Evolutionary conservation across 2,797 vertebrate genomes (phyloP), one percentile per base, ranked within the genome.

Genomic region (Poecilia velifera): DNA sequence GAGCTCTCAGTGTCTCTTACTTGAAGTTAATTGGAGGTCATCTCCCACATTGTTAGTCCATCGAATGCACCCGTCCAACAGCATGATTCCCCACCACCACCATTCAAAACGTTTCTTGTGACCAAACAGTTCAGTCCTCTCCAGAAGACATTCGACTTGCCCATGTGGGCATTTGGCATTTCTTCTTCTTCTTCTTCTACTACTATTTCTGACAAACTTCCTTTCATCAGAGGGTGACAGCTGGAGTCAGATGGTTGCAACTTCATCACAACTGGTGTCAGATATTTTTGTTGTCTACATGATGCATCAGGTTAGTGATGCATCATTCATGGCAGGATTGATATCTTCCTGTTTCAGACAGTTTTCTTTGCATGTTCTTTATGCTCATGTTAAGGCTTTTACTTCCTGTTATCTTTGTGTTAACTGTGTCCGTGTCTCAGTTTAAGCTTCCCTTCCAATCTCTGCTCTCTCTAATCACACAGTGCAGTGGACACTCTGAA

Each of bases 401-500:
- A 43, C 18, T 64, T 49, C 4, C 43, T 72, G 6, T 53, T 86
- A 31, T 84, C 22, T 70, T 78, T 73, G 47, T 82, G 88, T 91
- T 92, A 92, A 94, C 88, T 87, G 78, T 76, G 76, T 74, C 20
- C 82, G 77, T 80, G 76, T 84, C 85, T 87, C 77, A 86, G 81
- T 79, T 87, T 81, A 86, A 93, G 91, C 89, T 87, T 86, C 49
- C 71, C 76, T 82, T 79, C 62, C 72, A 82, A 82, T 80, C 89
- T 57, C 74, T 0, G 1, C 53, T 86, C 88, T 81, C 76, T 90
- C 68, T 88, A 92, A 93, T 94, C 90, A 93, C 86, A 86, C 87
- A 90, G 77, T 22, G 25, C 87, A 79, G 78, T 85, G 87, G 88
- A 88, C 85, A 88, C 83, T 71, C 85, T 92, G 90, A 92, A 93